Percentiles rank a stretch among this genome's conserved stretches.
These are phyloP conservation scores for Porites divaricata DNA, from an alignment of 92 coral and sea anemone species.

Conservation along the genomic window DNA sequence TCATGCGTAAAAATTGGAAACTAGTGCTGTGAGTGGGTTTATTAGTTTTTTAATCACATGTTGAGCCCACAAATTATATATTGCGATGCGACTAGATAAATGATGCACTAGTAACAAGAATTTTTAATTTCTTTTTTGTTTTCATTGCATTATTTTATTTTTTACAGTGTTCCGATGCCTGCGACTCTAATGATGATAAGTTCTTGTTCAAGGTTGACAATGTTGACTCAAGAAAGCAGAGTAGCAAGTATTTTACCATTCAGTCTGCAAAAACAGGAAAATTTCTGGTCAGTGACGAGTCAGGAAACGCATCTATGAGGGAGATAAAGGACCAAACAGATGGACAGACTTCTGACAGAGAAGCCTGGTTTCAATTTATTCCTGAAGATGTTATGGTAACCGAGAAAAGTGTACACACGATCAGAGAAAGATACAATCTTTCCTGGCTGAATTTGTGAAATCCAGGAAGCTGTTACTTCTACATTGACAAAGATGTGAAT, in stretches of 20 bases:
- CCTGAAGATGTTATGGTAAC: background rate
- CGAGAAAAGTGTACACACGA: background rate
- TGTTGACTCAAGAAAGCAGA: background rate
- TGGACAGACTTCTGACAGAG: background rate
- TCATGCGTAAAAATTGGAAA: too few species aligned
- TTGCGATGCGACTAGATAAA: too few species aligned
- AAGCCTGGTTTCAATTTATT: constrained; percentile 4
- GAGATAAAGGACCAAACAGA: too few species aligned
- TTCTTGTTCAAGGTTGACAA: background rate
- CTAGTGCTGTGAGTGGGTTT: too few species aligned
- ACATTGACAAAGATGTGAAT: background rate
- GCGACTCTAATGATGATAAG: background rate
- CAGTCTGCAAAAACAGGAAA: constrained; percentile 1
- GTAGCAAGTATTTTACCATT: background rate
- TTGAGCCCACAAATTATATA: too few species aligned
- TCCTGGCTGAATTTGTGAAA: background rate
- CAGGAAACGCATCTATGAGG: constrained; percentile 13
- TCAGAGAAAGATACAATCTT: background rate
- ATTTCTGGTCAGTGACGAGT: constrained; percentile 9
- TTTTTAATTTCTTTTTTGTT: too few species aligned
- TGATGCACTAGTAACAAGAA: too few species aligned
- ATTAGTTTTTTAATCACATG: too few species aligned
- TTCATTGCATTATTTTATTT: too few species aligned
- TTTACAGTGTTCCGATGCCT: background rate
- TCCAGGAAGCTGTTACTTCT: background rate